These are phyloP conservation scores for Marisa cornuarietis DNA, from an alignment of 1,140 invertebrate genomes.

Conservation along the genomic window DNA sequence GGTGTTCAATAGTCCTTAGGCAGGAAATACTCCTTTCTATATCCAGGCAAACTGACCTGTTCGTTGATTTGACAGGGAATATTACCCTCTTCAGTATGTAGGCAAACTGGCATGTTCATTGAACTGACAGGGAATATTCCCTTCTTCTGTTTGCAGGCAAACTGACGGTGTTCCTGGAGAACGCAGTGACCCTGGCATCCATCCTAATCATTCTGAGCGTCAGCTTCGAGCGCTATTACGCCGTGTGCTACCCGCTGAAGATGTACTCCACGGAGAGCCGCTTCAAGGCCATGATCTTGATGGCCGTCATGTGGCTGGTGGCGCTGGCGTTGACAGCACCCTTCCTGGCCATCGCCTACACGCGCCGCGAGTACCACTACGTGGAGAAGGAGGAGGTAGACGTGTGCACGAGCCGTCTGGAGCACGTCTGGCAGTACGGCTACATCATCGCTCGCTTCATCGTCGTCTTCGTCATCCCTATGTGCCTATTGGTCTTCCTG, in stretches of 20 bases:
- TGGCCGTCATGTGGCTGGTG: slow-evolving; percentile 37
- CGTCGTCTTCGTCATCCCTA: slow-evolving; percentile 42
- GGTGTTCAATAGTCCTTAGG: not conserved
- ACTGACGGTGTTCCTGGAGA: slow-evolving; percentile 89
- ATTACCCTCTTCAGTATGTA: not conserved
- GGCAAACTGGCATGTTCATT: not conserved
- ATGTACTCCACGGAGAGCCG: slow-evolving; percentile 29
- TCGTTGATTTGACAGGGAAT: not conserved
- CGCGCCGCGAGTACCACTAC: slow-evolving; percentile 27
- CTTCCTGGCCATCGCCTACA: slow-evolving; percentile 37
- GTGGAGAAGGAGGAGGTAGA: slow-evolving; percentile 33
- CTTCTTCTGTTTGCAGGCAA: slow-evolving; percentile 58
- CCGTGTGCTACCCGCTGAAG: slow-evolving; percentile 87
- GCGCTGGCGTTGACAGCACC: slow-evolving; percentile 30
- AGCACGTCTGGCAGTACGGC: slow-evolving; percentile 30
- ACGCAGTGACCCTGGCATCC: slow-evolving; percentile 90
- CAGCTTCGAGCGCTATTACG: slow-evolving; percentile 91
- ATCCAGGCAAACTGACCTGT: not conserved
- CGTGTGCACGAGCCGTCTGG: slow-evolving; percentile 41
- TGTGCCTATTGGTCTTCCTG: slow-evolving; percentile 39
- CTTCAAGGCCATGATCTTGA: slow-evolving; percentile 30
- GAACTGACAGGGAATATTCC: not conserved
- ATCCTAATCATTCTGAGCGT: slow-evolving; percentile 91
- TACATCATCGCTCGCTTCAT: slow-evolving; percentile 42
- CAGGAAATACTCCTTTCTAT: not conserved